Percentiles rank a stretch among this genome's conserved stretches.
phyloP scores from a whole-genome alignment of 2,797 vertebrate species.

The Limnodromus scolopaceus region DNA sequence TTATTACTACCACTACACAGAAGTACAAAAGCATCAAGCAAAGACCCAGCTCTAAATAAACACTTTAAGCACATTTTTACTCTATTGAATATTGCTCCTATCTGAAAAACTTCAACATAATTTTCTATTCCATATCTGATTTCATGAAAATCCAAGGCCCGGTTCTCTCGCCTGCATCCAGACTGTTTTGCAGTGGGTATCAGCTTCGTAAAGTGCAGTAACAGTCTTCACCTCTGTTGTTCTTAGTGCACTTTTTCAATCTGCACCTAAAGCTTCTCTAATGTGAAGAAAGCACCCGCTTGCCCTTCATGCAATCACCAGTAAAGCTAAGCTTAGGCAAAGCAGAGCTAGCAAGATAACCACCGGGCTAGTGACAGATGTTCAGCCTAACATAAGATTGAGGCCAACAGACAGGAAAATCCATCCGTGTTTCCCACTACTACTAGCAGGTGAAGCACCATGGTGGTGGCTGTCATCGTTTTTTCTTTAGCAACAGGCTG shows the following conservation, averaged over 20 bases:
- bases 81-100: not conserved
- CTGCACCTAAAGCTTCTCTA: not conserved
- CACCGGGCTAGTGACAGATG: not conserved
- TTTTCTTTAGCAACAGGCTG: not conserved
- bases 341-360: not conserved
- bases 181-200: not conserved
- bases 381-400: not conserved
- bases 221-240: not conserved
- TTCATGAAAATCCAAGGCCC: not conserved
- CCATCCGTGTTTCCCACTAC: accelerated
- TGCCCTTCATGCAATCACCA: not conserved
- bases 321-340: not conserved
- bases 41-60: not conserved
- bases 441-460: not conserved
- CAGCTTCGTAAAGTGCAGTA: not conserved
- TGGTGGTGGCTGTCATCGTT: not conserved
- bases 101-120: not conserved
- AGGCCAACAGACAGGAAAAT: not conserved
- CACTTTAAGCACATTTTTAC: not conserved
- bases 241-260: not conserved
- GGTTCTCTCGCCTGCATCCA: not conserved
- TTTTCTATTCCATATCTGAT: not conserved
- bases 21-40: not conserved
- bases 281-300: not conserved
- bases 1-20: not conserved